These are phyloP conservation scores for Alloscopus bannaensis DNA, from an alignment of 2,888 invertebrate genomes.

Conservation along the genomic window DNA sequence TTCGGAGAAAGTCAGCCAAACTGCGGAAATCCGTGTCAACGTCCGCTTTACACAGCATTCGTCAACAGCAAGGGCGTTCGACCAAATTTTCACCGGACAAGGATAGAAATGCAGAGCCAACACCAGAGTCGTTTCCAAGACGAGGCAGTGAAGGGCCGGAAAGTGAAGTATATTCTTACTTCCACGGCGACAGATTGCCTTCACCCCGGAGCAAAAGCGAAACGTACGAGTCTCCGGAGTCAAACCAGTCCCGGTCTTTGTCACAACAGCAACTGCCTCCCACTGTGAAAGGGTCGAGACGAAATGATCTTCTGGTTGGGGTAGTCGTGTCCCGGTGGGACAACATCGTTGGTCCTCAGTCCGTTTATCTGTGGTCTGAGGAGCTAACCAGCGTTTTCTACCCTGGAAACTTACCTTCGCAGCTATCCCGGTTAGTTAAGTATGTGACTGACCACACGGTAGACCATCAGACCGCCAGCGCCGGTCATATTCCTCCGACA, in stretches of 20 bases:
- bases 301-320: constrained; percentile 64
- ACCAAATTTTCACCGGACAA: too few relatives aligned
- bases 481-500: constrained; percentile 61
- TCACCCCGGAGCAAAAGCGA: too few relatives aligned
- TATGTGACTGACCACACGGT: constrained; percentile 73
- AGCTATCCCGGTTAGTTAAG: constrained; percentile 68
- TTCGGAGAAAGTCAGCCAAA: constrained; percentile 35
- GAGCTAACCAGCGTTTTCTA: constrained; percentile 70
- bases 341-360: constrained; percentile 73
- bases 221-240: constrained; percentile 26
- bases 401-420: constrained; percentile 61
- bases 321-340: constrained; percentile 72
- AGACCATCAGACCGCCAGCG: constrained; percentile 71
- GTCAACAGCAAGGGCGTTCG: too few relatives aligned
- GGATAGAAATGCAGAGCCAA: too few relatives aligned
- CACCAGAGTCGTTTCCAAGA: background rate
- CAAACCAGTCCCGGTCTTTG: too few relatives aligned
- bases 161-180: background rate
- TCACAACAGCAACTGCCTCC: constrained; percentile 34
- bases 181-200: background rate
- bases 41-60: constrained; percentile 43
- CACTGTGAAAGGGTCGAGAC: constrained; percentile 31
- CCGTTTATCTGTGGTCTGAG: constrained; percentile 72
- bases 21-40: constrained; percentile 52
- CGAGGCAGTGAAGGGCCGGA: background rate